Base-by-base conservation (phyloP, 2,797 vertebrate genomes). In the Pelochelys cantorii region DNA sequence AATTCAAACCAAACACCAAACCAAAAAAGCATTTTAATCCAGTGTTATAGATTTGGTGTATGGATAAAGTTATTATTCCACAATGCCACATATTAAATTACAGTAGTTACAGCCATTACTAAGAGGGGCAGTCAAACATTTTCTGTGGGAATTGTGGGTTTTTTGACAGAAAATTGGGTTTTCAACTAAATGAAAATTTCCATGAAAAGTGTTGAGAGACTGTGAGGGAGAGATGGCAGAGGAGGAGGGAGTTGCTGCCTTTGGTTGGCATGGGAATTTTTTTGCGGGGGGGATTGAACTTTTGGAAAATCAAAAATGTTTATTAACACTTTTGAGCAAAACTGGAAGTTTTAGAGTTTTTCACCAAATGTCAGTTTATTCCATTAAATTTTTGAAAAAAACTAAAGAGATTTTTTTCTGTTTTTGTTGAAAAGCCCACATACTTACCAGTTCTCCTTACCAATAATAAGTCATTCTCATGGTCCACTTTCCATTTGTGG, bases 381-480 rank as follows among this genome's bases (percentile, higher is more conserved):
- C 5, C 18, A 25, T 74, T 1, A 6, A 7, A 29, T 29, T 80
- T 90, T 85, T 48, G n/a, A 68, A 29, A 65, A 74, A 71, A 74
- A 89, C 17, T 5, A 74, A 88, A 22, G 2, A 7, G 34, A 2
- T 29, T 65, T 65, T 65, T 29, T 62, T 31, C 86, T 88, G 5
- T 79, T 96, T 93, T 68, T 34, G 82, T 14, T 87, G 54, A 75
- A 52, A 82, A 83, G 80, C 23, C 12, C 65, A 48, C 74, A 71
- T 68, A n/a, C 18, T n/a, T n/a, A 15, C 81, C 29, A 87, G 37
- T 6, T 5, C 3, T 79, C 90, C 92, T 79, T 57, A 31, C 2
- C 84, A 86, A 84, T 85, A 81, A 93, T 85, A 82, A 15, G 31
- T 8, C 10, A 74, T 83, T 93, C 95, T 81, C 84, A 94, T 80